A percentile compares a stretch with the other conserved stretches of the same genome.
phyloP scores from a whole-genome alignment of 1,140 invertebrate species.

The Zaprionus ghesquierei region DNA sequence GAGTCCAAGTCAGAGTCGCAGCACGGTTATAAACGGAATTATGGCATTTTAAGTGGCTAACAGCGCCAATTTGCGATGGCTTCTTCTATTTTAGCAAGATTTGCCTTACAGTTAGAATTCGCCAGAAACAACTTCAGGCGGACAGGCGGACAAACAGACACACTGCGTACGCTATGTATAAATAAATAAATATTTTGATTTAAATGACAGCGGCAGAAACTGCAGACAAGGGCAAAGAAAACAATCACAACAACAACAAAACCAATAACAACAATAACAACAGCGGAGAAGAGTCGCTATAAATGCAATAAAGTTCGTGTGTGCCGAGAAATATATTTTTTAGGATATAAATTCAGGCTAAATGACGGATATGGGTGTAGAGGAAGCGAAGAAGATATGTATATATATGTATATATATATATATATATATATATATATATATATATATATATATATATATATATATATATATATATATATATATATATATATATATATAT shows the following conservation, averaged over 20 bases:
- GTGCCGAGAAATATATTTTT: conserved; percentile 29
- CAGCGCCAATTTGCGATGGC: conserved; percentile 55
- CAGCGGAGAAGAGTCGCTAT: conserved; percentile 3
- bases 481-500: too few relatives aligned
- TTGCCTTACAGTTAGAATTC: conserved; percentile 52
- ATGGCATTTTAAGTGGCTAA: conserved; percentile 74
- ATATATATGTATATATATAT: too few relatives aligned
- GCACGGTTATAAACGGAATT: conserved; percentile 65
- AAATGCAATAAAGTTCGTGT: conserved; percentile 42
- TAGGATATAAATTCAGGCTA: background rate
- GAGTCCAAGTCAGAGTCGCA: background rate
- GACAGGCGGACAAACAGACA: background rate
- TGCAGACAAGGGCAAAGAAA: conserved; percentile 66
- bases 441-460: too few relatives aligned
- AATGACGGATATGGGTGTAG: background rate
- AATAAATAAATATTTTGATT: conserved; percentile 60
- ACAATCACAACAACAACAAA: too few relatives aligned
- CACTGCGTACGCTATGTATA: conserved; percentile 13
- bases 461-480: too few relatives aligned
- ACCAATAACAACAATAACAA: too few relatives aligned
- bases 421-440: too few relatives aligned
- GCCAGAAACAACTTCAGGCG: conserved; percentile 1
- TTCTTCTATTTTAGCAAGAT: conserved; percentile 23
- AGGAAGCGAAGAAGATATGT: background rate
- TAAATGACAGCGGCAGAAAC: conserved; percentile 61